Percentiles rank a stretch among this genome's conserved stretches.
Evolutionary conservation across 1,140 invertebrate species (phyloP).

Genomic region (Drosophila equinoxialis): DNA sequence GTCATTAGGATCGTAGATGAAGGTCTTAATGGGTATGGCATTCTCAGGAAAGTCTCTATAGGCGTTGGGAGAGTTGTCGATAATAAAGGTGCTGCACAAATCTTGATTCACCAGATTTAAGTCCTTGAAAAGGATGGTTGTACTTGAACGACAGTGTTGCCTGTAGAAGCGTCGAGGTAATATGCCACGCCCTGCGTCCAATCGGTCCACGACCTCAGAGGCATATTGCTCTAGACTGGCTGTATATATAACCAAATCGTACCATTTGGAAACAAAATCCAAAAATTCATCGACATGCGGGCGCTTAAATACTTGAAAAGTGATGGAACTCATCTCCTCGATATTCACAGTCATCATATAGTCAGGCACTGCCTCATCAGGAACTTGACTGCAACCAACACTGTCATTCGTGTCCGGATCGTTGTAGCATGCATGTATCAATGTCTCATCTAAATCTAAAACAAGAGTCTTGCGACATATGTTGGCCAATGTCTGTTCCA

Average conservation of each 20-base stretch:
- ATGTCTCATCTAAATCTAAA: slow-evolving; percentile 64
- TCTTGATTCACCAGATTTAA: slow-evolving; percentile 41
- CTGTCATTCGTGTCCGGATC: slow-evolving; percentile 46
- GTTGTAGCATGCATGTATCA: slow-evolving; percentile 64
- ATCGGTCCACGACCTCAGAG: slow-evolving; percentile 39
- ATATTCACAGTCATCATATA: slow-evolving; percentile 33
- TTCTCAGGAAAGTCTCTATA: slow-evolving; percentile 59
- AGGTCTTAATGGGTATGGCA: slow-evolving; percentile 61
- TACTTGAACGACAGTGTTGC: slow-evolving; percentile 43
- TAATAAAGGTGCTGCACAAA: slow-evolving; percentile 42
- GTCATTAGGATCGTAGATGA: slow-evolving; percentile 49
- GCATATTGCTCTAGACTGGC: slow-evolving; percentile 65
- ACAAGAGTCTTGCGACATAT: slow-evolving; percentile 47
- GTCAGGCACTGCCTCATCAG: slow-evolving; percentile 42
- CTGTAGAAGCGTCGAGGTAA: slow-evolving; percentile 54
- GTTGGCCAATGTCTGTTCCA: background rate
- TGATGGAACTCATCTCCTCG: slow-evolving; percentile 1
- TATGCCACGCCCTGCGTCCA: slow-evolving; percentile 52
- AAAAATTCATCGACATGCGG: slow-evolving; percentile 61
- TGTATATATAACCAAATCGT: slow-evolving; percentile 64
- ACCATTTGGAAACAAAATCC: slow-evolving; percentile 53
- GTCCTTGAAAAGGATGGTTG: slow-evolving; percentile 44
- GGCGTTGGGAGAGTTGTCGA: slow-evolving; percentile 61
- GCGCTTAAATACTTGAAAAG: slow-evolving; percentile 57
- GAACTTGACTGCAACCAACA: slow-evolving; percentile 44